Evolutionary conservation across 1,140 invertebrate species (phyloP), one percentile per base, ranked within the genome.

Genomic region (Papilio machaon): DNA sequence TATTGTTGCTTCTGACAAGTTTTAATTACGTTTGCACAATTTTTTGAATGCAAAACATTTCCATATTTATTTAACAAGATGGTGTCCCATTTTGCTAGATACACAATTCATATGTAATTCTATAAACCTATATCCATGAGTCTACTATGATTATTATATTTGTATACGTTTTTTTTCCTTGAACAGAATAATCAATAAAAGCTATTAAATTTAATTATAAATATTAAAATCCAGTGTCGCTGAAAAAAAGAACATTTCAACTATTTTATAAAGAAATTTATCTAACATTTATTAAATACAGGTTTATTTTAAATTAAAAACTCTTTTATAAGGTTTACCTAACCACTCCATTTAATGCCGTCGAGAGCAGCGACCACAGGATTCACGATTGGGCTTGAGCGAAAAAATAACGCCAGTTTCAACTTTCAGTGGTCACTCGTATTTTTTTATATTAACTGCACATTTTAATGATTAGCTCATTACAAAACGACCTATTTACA

Each of bases 341-440:
- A 30, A 35, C 64, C 23, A 67, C 64, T 67, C 30, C 64, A 70
- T 70, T 70, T 70, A 70, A 70, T 35, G 64, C 30, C 64, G 64
- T 70, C 64, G 64, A 70, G 64, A 35, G 64, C 64, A 70, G 64
- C 10, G 64, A 70, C 64, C 64, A 35, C 64, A 70, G 64, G 30
- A 70, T 70, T 70, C 13, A 15, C 64, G 30, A 70, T 70, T 35
- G 64, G 64, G 64, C 13, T 5, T 5, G 30, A 70, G 64, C 64
- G 30, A 38, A 70, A 35, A 70, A 70, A 70, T 70, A 70, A 70
- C 23, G 64, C 23, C 35, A 70, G 64, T 70, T 70, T 35, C 60
- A 70, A 70, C 30, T 35, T 35, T 35, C 64, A 70, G 23, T 70
- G 30, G 64, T 10, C 64, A 70, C 64, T 70, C 64, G 11, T 35